Evolutionary conservation across 2,797 vertebrate species (phyloP).

Genomic region (Rhodeus uyekii): DNA sequence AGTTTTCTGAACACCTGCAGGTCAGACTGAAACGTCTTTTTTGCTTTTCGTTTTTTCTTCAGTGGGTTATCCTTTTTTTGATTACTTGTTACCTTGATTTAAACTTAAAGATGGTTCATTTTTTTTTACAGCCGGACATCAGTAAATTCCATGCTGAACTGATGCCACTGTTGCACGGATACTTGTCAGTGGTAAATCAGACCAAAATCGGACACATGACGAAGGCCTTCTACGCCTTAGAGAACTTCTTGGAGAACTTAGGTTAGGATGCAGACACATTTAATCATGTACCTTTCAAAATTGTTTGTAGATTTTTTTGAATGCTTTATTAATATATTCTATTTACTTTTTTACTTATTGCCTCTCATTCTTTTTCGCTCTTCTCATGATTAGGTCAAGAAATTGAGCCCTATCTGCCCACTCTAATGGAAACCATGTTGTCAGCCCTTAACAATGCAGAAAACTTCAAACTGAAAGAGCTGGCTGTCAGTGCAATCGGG

Average conservation of each 20-base stretch:
- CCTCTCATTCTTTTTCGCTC: background rate
- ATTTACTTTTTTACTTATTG: background rate
- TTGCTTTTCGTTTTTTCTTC: background rate
- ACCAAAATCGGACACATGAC: constrained; percentile 82
- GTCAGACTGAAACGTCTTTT: constrained; percentile 64
- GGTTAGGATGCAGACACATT: constrained; percentile 69
- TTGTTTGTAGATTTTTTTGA: background rate
- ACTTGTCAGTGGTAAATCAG: constrained; percentile 81
- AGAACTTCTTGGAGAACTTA: constrained; percentile 91
- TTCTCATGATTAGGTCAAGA: constrained; percentile 72
- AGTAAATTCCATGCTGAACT: constrained; percentile 83
- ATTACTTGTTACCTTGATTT: background rate
- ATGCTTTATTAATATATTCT: background rate
- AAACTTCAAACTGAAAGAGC: constrained; percentile 83
- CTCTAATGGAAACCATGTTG: constrained; percentile 88
- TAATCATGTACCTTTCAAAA: background rate
- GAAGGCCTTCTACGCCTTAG: constrained; percentile 90
- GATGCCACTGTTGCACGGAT: constrained; percentile 87
- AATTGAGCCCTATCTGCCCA: constrained; percentile 85
- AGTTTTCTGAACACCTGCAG: constrained; percentile 91
- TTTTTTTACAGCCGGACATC: constrained; percentile 82
- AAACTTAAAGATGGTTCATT: background rate
- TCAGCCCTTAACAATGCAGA: constrained; percentile 75
- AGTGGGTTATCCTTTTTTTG: background rate
- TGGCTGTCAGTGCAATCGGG: constrained; percentile 85